Evolutionary conservation across 1,140 invertebrate genomes (phyloP).

Genomic region (Trissolcus basalis): DNA sequence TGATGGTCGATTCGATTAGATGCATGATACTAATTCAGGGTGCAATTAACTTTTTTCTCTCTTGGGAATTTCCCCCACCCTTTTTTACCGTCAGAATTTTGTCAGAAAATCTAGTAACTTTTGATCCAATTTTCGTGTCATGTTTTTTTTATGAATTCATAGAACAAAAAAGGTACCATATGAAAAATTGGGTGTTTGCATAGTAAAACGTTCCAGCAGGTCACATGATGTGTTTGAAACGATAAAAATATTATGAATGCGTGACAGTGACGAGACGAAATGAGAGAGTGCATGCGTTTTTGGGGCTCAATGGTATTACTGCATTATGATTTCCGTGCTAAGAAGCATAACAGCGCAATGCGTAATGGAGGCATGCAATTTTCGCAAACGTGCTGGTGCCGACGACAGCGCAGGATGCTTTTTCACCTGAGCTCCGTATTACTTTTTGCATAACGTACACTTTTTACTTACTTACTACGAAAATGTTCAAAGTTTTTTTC

Average conservation of each 20-base stretch:
- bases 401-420: conserved; percentile 10
- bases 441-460: background rate
- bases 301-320: conserved; percentile 44
- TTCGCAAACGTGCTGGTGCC: conserved; percentile 32
- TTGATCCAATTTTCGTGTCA: no score
- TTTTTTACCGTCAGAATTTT: no score
- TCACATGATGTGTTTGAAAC: conserved; percentile 69
- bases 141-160: no score
- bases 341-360: conserved; percentile 56
- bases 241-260: conserved; percentile 33
- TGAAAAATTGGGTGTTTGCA: conserved; percentile 55
- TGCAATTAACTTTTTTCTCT: no score
- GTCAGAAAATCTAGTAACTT: no score
- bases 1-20: no score
- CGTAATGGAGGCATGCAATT: conserved; percentile 52
- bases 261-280: conserved; percentile 47
- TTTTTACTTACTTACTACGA: no score
- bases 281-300: conserved; percentile 34
- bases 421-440: conserved; percentile 7
- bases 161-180: conserved; percentile 63
- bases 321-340: conserved; percentile 62
- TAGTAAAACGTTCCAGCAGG: conserved; percentile 77
- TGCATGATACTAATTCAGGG: no score
- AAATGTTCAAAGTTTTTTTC: no score
- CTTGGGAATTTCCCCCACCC: no score